A percentile compares a stretch with the other conserved stretches of the same genome.
These are phyloP conservation scores for Epistrophe grossulariae DNA, from an alignment of 2,888 invertebrate genomes.

Conservation along the genomic window DNA sequence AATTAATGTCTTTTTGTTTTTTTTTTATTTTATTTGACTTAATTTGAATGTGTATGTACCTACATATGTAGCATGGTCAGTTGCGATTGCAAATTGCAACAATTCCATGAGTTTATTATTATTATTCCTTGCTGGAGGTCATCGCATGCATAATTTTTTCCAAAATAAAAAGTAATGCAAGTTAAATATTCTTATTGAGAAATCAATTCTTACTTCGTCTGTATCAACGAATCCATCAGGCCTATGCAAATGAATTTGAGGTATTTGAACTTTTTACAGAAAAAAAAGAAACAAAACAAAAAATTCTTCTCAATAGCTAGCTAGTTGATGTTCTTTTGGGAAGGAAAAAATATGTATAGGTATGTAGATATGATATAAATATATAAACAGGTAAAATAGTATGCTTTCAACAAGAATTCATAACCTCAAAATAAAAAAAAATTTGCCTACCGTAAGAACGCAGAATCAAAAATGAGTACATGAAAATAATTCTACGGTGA, in stretches of 20 bases:
- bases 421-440: no score
- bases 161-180: not conserved
- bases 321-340: not conserved
- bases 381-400: no score
- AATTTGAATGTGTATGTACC: not conserved
- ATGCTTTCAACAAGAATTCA: no score
- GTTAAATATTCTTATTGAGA: constrained; percentile 8
- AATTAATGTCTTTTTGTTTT: not conserved
- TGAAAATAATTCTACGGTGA: no score
- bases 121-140: constrained; percentile 14
- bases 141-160: constrained; percentile 23
- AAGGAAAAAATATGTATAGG: not conserved
- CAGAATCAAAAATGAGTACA: no score
- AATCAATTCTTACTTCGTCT: not conserved
- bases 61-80: not conserved
- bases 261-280: not conserved
- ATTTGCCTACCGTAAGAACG: no score
- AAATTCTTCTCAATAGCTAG: not conserved
- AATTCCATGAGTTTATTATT: constrained; percentile 26
- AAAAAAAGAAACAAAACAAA: not conserved
- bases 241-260: not conserved
- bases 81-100: not conserved
- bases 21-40: not conserved
- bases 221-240: not conserved
- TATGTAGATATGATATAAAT: no score